Conservation (phyloP, 2,113 vertebrate genomes). For the Psittacula cyanocephala region DNA sequence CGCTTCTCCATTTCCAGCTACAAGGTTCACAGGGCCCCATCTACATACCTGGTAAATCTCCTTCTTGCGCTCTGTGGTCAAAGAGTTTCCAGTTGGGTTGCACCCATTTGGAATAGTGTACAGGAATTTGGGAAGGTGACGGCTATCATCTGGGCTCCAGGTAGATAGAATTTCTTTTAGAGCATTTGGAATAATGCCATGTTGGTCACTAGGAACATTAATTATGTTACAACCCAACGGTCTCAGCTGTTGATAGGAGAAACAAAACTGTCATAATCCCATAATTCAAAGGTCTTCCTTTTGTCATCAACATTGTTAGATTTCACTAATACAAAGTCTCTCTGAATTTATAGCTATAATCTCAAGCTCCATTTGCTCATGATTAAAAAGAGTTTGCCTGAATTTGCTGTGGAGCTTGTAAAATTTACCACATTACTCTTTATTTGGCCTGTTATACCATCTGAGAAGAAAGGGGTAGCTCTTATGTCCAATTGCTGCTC, state of each 20-base stretch:
- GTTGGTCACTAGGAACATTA: conserved; percentile 84
- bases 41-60: conserved; percentile 87
- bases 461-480: not conserved
- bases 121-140: conserved; percentile 81
- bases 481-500: not conserved
- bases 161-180: conserved; percentile 82
- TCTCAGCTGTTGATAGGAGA: conserved; percentile 76
- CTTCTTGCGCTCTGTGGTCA: conserved; percentile 84
- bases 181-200: conserved; percentile 87
- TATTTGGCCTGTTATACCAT: not conserved
- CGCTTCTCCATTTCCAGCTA: not conserved
- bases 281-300: not conserved
- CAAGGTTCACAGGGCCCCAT: not conserved
- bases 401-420: not conserved
- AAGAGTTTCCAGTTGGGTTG: conserved; percentile 91
- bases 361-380: not conserved
- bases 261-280: not conserved
- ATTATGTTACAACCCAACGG: conserved; percentile 90
- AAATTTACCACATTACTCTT: not conserved
- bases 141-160: conserved; percentile 83
- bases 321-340: not conserved
- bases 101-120: conserved; percentile 94
- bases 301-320: not conserved
- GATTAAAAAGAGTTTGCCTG: not conserved
- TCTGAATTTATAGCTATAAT: not conserved